Conservation (phyloP, 1,140 invertebrate species). For the Caenorhabditis tropicalis region DNA sequence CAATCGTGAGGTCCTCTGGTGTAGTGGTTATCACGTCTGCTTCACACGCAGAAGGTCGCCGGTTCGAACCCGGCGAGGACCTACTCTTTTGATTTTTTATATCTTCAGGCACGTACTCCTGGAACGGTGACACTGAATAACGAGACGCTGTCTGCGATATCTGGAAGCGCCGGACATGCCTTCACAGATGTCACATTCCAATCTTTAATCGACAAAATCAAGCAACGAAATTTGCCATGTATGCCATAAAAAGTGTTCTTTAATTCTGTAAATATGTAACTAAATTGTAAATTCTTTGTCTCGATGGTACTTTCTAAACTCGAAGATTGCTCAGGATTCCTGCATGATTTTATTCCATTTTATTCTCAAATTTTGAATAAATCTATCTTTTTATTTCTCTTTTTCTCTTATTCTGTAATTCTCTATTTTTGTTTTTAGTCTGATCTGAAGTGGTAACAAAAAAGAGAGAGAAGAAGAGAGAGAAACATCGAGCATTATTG, state of each 20-base stretch:
- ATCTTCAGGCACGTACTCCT: constrained; percentile 49
- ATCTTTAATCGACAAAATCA: constrained; percentile 56
- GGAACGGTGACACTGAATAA: constrained; percentile 61
- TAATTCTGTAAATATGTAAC: constrained; percentile 14
- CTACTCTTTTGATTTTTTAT: constrained; percentile 15
- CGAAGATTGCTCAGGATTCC: constrained; percentile 10
- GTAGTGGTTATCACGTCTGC: constrained; percentile 32
- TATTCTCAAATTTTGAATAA: too few species aligned
- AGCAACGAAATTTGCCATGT: constrained; percentile 48
- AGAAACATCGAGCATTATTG: background rate
- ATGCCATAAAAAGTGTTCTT: constrained; percentile 4
- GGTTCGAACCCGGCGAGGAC: constrained; percentile 40
- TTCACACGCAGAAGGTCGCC: constrained; percentile 43
- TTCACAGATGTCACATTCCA: constrained; percentile 61
- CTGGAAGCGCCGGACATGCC: constrained; percentile 37
- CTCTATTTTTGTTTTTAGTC: constrained; percentile 4
- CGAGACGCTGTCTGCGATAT: constrained; percentile 59
- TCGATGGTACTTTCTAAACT: background rate
- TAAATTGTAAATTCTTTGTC: background rate
- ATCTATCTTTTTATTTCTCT: background rate
- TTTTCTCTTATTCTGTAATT: background rate
- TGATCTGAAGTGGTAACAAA: background rate
- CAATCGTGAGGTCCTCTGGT: background rate
- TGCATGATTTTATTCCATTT: background rate
- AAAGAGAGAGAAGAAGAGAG: background rate